Conservation (phyloP, 2,888 invertebrate species). For the Diachrysia chrysitis region DNA sequence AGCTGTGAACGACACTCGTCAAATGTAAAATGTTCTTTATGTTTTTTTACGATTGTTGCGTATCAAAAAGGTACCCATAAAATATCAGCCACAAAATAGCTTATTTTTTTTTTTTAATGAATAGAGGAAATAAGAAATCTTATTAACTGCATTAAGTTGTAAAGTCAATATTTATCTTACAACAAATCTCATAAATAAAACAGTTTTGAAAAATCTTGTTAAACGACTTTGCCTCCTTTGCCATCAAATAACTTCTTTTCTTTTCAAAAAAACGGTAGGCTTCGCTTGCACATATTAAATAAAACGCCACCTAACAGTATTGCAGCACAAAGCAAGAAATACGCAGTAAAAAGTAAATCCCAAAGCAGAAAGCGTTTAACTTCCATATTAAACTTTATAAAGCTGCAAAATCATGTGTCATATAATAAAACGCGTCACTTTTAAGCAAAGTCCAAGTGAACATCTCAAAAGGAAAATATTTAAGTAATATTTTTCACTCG, state of each 20-base stretch:
- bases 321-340: constrained; percentile 3
- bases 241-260: background rate
- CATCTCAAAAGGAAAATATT: constrained; percentile 31
- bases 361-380: constrained; percentile 32
- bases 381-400: constrained; percentile 30
- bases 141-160: too few species aligned
- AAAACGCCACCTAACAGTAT: constrained; percentile 9
- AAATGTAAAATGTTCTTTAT: too few species aligned
- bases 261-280: background rate
- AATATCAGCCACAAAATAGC: too few species aligned
- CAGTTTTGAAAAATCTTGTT: too few species aligned
- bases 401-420: constrained; percentile 14
- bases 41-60: too few species aligned
- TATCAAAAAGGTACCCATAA: too few species aligned
- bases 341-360: constrained; percentile 24
- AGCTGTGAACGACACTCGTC: too few species aligned
- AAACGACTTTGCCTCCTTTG: background rate
- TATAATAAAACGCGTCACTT: constrained; percentile 27
- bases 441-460: constrained; percentile 30
- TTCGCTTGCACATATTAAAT: background rate
- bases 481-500: constrained; percentile 38
- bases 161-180: too few species aligned
- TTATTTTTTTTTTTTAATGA: too few species aligned
- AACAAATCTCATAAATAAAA: too few species aligned
- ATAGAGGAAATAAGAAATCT: too few species aligned